phyloP scores from a whole-genome alignment of 2,113 vertebrate genomes.

The Rhegmatorhina hoffmannsi region DNA sequence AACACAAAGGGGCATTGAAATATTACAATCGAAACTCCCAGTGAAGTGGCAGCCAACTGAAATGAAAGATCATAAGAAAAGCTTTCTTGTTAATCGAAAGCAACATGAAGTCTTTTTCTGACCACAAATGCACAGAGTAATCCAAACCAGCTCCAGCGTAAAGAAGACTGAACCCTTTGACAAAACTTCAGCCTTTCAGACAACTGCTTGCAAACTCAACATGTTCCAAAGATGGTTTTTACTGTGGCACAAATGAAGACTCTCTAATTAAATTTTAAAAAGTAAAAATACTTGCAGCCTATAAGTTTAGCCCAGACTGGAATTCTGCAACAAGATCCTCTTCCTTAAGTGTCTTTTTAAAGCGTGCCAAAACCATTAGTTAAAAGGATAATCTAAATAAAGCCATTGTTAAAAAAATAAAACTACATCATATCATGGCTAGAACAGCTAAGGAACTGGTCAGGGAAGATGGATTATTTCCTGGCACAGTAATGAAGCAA shows the following conservation, averaged over 20 bases:
- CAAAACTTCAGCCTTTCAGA: neutral
- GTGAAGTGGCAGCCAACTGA: conserved; percentile 18
- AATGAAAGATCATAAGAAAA: conserved; percentile 45
- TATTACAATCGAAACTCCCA: conserved; percentile 13
- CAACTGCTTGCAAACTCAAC: neutral
- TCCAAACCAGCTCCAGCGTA: neutral
- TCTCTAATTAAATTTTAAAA: neutral
- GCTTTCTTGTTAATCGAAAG: neutral
- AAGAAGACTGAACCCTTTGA: neutral
- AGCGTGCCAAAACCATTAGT: neutral
- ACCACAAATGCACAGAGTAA: neutral
- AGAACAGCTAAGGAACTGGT: neutral
- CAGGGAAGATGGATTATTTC: conserved; percentile 13
- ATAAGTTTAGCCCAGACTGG: neutral
- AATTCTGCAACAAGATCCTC: conserved; percentile 27
- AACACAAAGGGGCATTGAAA: conserved; percentile 22
- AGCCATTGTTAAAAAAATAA: conserved; percentile 36
- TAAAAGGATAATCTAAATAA: conserved; percentile 44
- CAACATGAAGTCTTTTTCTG: neutral
- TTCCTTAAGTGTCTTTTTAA: neutral
- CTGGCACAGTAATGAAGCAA: neutral
- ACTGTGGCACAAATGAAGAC: neutral
- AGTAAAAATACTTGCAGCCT: neutral
- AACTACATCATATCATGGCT: neutral
- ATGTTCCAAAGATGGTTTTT: neutral